phyloP scores from a whole-genome alignment of 2,797 vertebrate species.

The Arnoldichthys spilopterus region DNA sequence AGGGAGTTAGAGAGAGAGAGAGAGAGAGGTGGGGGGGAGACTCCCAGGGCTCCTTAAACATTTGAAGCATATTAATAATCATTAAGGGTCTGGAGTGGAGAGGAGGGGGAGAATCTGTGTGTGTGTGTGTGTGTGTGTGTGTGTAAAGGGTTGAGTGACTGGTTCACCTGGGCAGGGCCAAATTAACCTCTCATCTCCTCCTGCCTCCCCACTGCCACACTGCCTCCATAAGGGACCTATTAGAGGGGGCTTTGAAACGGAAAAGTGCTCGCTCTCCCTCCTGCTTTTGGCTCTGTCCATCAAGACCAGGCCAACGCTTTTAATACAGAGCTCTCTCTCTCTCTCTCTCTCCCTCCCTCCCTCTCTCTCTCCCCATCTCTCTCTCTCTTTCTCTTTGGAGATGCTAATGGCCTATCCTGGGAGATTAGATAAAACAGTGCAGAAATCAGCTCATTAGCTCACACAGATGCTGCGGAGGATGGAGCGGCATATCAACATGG shows the following conservation, averaged over 20 bases:
- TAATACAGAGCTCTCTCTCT: constrained; percentile 39
- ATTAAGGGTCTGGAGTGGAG: constrained; percentile 58
- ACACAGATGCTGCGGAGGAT: constrained; percentile 62
- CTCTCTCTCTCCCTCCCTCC: constrained; percentile 33
- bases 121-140: constrained; percentile 14
- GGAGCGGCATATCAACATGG: constrained; percentile 61
- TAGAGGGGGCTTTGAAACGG: constrained; percentile 57
- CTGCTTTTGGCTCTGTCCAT: constrained; percentile 56
- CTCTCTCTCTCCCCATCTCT: constrained; percentile 34
- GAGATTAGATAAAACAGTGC: constrained; percentile 65
- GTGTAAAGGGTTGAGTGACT: constrained; percentile 51
- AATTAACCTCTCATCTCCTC: constrained; percentile 62
- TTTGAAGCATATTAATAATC: constrained; percentile 66
- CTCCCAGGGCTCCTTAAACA: constrained; percentile 61
- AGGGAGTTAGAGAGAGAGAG: constrained; percentile 34
- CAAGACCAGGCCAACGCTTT: constrained; percentile 49
- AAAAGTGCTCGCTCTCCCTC: constrained; percentile 49
- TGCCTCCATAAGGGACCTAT: constrained; percentile 62
- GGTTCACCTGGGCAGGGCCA: constrained; percentile 64
- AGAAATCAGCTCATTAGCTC: constrained; percentile 64
- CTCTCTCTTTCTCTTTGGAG: constrained; percentile 54
- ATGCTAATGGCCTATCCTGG: constrained; percentile 64
- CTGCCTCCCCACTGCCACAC: constrained; percentile 54
- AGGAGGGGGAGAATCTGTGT: constrained; percentile 42
- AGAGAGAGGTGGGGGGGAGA: constrained; percentile 66